phyloP scores from a whole-genome alignment of 2,888 invertebrate genomes.

The Ichneumon xanthorius region DNA sequence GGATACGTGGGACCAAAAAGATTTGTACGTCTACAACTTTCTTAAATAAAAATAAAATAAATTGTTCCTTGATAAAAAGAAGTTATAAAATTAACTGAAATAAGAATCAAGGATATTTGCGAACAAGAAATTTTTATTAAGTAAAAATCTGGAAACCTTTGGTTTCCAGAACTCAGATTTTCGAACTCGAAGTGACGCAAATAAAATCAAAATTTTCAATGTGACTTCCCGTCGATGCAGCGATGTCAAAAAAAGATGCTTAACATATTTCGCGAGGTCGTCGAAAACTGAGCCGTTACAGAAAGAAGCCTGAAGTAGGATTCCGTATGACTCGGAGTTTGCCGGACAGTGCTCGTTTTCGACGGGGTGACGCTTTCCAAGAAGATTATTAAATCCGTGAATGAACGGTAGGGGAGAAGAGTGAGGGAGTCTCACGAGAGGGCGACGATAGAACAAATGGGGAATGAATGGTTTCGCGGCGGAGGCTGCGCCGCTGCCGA shows the following conservation, averaged over 20 bases:
- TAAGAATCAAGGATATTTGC: neutral
- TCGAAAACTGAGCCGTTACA: neutral
- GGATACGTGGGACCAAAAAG: too few relatives aligned
- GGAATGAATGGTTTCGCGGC: conserved; percentile 79
- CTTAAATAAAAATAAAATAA: too few relatives aligned
- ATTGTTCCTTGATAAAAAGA: too few relatives aligned
- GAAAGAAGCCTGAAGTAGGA: neutral
- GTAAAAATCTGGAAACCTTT: too few relatives aligned
- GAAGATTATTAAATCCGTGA: conserved; percentile 81
- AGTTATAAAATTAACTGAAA: neutral
- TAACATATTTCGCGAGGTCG: neutral
- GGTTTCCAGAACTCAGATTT: neutral
- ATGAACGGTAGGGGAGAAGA: conserved; percentile 75
- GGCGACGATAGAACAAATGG: conserved; percentile 74
- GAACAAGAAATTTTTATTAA: neutral
- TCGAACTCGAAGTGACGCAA: neutral
- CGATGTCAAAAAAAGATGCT: neutral
- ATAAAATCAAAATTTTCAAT: neutral
- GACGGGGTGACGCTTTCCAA: conserved; percentile 68
- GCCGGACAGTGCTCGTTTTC: conserved; percentile 7
- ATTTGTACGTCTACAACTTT: too few relatives aligned
- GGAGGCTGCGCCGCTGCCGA: conserved; percentile 70
- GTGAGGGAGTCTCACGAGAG: conserved; percentile 31
- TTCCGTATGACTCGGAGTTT: conserved; percentile 4
- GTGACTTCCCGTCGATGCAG: neutral